Percentiles rank a stretch among this genome's conserved stretches.
phyloP scores from a whole-genome alignment of 2,888 invertebrate genomes.

The Phyllotreta cruciferae region DNA sequence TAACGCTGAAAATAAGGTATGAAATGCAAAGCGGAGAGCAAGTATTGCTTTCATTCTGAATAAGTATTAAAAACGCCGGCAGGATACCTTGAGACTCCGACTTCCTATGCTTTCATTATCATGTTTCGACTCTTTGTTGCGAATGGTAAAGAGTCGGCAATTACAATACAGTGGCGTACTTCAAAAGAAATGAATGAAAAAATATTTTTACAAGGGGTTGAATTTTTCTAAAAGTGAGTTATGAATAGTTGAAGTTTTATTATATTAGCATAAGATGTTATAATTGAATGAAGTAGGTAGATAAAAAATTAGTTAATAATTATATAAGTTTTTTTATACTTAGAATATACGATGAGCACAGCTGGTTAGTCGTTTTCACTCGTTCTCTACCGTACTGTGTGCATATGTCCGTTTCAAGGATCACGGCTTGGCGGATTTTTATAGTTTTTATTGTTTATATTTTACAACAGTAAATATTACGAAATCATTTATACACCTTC shows the following conservation, averaged over 20 bases:
- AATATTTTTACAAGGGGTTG: too few relatives aligned
- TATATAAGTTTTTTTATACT: too few relatives aligned
- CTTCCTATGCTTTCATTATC: conserved; percentile 29
- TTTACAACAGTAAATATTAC: conserved; percentile 17
- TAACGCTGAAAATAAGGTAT: conserved; percentile 19
- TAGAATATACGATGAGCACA: neutral
- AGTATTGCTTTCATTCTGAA: neutral
- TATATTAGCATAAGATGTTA: too few relatives aligned
- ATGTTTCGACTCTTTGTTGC: conserved; percentile 13
- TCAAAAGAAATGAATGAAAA: too few relatives aligned
- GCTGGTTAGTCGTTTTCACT: neutral
- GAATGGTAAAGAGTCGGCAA: conserved; percentile 8
- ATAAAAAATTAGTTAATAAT: too few relatives aligned
- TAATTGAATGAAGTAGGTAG: too few relatives aligned
- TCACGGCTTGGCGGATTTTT: neutral
- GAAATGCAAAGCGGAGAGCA: conserved; percentile 5
- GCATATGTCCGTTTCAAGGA: conserved; percentile 4
- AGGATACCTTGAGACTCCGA: conserved; percentile 28
- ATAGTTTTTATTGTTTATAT: conserved; percentile 10
- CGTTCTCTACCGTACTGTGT: neutral
- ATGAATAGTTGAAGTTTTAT: too few relatives aligned
- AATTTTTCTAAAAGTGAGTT: too few relatives aligned
- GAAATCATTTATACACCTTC: conserved; percentile 3
- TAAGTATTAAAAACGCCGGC: conserved; percentile 11
- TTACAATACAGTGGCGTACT: conserved; percentile 6